Evolutionary conservation across 2,113 vertebrate genomes (phyloP).

Genomic region (cat (Felis catus)): DNA sequence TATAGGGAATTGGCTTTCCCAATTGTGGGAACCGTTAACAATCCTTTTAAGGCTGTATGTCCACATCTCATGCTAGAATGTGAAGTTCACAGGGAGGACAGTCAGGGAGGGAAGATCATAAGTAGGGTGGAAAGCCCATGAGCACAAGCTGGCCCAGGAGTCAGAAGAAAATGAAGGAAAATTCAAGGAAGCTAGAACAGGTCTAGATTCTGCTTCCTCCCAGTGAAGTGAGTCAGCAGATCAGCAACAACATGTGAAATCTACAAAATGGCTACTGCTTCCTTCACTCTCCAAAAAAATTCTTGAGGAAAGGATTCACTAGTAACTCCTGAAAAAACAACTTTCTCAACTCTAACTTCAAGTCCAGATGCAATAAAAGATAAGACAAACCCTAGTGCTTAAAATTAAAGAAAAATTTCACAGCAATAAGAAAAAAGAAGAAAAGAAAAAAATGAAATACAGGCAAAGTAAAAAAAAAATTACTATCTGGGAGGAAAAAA

Average conservation of each 20-base stretch:
- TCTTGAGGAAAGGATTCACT: neutral
- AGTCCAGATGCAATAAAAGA: conserved; percentile 8
- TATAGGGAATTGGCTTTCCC: neutral
- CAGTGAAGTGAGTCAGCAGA: neutral
- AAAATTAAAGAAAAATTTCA: conserved; percentile 12
- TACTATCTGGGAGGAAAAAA: neutral
- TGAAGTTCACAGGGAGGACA: neutral
- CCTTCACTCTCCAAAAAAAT: neutral
- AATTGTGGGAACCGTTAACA: neutral
- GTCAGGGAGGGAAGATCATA: neutral
- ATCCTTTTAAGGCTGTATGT: neutral
- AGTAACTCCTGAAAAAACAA: neutral
- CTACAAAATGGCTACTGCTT: neutral
- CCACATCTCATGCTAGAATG: neutral
- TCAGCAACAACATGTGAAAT: neutral
- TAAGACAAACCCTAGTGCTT: neutral
- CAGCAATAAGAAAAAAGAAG: neutral
- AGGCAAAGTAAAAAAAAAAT: neutral
- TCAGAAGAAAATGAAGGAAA: neutral
- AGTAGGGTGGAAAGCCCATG: neutral
- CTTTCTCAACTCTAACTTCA: neutral
- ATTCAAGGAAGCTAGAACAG: neutral
- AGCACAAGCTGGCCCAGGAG: neutral
- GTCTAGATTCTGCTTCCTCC: neutral
- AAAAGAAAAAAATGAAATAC: neutral